These are phyloP conservation scores for Momotus momota DNA, from an alignment of 2,797 vertebrate species.

Conservation along the genomic window DNA sequence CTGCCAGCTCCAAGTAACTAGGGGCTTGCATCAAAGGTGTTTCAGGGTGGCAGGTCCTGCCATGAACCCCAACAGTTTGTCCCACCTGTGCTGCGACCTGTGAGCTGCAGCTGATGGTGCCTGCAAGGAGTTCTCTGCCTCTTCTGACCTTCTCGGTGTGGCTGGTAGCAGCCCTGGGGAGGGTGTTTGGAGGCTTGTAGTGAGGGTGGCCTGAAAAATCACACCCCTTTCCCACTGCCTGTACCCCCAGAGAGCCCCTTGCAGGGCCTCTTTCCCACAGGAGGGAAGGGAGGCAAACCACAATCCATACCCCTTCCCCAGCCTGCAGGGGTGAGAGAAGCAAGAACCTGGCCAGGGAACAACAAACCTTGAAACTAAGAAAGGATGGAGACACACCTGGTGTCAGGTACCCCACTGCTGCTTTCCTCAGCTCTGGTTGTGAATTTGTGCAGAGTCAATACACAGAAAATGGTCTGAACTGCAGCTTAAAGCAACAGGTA, in stretches of 20 bases:
- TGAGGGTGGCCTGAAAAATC: not conserved
- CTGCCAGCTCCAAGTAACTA: not conserved
- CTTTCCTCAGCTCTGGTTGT: not conserved
- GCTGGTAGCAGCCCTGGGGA: not conserved
- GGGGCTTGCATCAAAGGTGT: not conserved
- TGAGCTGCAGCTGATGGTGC: not conserved
- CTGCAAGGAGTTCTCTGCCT: not conserved
- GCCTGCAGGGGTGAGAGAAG: not conserved
- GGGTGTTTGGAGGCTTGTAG: not conserved
- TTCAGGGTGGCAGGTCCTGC: not conserved
- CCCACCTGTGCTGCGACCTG: not conserved
- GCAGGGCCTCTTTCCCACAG: not conserved
- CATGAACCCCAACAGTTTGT: not conserved
- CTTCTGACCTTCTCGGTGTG: not conserved
- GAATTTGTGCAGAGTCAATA: not conserved
- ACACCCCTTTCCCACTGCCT: not conserved
- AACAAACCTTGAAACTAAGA: not conserved
- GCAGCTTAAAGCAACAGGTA: not conserved
- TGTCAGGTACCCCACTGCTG: not conserved
- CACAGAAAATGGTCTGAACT: not conserved
- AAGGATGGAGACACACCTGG: not conserved
- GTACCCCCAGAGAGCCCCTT: not conserved
- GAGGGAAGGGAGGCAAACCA: rapidly evolving
- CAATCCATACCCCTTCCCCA: not conserved
- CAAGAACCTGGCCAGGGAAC: not conserved